A percentile compares a stretch with the other conserved stretches of the same genome.
Conservation (phyloP, 2,797 vertebrate genomes). For the Rhincodon typus region DNA sequence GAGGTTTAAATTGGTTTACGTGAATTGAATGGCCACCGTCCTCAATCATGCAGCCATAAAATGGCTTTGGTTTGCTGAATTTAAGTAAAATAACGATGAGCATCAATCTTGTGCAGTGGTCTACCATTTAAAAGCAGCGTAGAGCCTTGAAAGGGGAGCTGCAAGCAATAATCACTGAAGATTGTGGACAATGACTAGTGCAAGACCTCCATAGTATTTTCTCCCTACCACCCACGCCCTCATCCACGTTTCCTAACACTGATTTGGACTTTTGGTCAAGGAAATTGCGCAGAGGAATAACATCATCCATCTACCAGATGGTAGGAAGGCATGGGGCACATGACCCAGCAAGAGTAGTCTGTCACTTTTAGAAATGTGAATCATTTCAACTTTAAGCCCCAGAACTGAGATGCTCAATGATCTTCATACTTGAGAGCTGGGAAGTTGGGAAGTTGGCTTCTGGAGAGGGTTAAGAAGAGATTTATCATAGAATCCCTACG, state of each 20-base stretch:
- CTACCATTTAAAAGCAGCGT: neutral
- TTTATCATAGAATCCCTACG: no score
- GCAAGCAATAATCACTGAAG: neutral
- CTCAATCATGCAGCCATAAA: neutral
- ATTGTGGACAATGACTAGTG: neutral
- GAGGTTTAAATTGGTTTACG: neutral
- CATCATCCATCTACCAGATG: neutral
- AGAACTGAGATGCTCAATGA: no score
- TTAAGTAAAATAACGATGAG: no score
- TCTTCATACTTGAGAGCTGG: no score
- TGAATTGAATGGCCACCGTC: neutral
- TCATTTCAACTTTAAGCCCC: no score
- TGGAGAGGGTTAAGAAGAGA: no score
- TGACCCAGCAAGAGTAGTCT: neutral
- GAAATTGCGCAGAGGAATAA: neutral
- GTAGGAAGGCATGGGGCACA: neutral
- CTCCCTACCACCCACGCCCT: neutral
- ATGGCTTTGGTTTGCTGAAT: neutral
- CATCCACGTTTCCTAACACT: neutral
- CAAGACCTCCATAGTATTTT: neutral
- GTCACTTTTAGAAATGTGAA: neutral
- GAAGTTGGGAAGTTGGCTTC: no score
- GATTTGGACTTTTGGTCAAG: neutral
- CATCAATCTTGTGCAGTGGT: neutral
- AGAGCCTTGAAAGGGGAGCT: neutral